Evolutionary conservation across 1,140 invertebrate species (phyloP).

Genomic region (Magallana gigas): DNA sequence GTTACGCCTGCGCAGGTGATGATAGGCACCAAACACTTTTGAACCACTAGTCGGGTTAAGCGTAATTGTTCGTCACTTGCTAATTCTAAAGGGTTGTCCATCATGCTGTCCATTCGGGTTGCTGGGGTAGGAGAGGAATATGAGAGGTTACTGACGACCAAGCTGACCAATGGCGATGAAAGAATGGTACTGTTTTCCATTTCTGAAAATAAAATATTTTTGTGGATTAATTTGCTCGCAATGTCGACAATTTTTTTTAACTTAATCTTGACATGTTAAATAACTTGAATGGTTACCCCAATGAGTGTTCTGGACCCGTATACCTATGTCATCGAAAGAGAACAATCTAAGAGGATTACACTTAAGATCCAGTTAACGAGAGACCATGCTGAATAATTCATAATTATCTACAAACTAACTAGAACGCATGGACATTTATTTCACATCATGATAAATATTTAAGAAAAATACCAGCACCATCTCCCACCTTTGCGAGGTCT

Average conservation of each 20-base stretch:
- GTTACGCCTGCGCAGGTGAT: slow-evolving; percentile 66
- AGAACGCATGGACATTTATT: too few relatives aligned
- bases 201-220: background rate
- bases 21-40: slow-evolving; percentile 66
- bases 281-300: background rate
- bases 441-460: too few relatives aligned
- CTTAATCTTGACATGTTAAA: background rate
- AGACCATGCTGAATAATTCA: too few relatives aligned
- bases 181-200: background rate
- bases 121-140: background rate
- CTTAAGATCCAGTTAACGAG: too few relatives aligned
- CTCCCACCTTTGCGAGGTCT: too few relatives aligned
- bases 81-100: background rate
- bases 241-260: background rate
- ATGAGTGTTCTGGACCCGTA: background rate
- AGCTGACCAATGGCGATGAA: background rate
- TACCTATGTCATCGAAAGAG: background rate
- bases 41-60: slow-evolving; percentile 58
- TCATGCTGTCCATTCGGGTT: background rate
- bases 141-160: background rate
- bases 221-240: background rate
- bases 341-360: too few relatives aligned
- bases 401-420: too few relatives aligned
- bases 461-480: too few relatives aligned
- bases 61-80: background rate